Base-by-base conservation (phyloP, 1,140 invertebrate species). In the Cyrtorhinus lividipennis region DNA sequence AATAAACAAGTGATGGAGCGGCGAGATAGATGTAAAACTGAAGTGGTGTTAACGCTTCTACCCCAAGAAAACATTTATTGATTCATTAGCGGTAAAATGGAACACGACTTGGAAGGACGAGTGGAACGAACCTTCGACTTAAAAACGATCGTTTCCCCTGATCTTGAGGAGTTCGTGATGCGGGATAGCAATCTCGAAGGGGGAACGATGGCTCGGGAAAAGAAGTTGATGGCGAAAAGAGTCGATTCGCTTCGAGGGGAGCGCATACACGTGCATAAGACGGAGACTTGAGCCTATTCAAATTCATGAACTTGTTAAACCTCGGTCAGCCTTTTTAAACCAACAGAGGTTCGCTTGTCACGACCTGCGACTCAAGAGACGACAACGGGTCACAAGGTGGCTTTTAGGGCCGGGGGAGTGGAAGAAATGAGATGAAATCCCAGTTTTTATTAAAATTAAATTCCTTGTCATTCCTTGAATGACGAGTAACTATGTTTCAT, bases 251-350 rank as follows among this genome's bases (percentile, higher is more conserved):
- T 53, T 12, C 5, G 48, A 3, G 48, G 5, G 5, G 20, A 53
- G 48, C 5, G 48, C 5, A 5, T 10, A 53, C 48, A 53, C 48
- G 48, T 13, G 48, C 48, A 53, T 53, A 15, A 22, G 20, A 20
- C 10, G 10, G 48, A 53, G 48, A 53, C 10, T 53, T 20, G 38
- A 53, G 48, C 48, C 48, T 53, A 53, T 53, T 53, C 48, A 53
- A 53, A 53, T 53, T 53, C 48, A 53, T 53, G 48, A 53, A 53
- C 48, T 53, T 53, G 48, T 53, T 53, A 53, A 53, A 53, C 48
- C 48, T 5, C 10, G 48, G 48, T 53, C 48, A 20, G 48, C 48
- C 48, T 53, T 53, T 53, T 53, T 53, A 53, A 53, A 53, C 8
- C 12, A 10, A 12, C 48, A 10, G 20, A 20, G 48, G n/a, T n/a